Base-by-base conservation (phyloP, 1,140 invertebrate species). In the Scaptomyza montana region DNA sequence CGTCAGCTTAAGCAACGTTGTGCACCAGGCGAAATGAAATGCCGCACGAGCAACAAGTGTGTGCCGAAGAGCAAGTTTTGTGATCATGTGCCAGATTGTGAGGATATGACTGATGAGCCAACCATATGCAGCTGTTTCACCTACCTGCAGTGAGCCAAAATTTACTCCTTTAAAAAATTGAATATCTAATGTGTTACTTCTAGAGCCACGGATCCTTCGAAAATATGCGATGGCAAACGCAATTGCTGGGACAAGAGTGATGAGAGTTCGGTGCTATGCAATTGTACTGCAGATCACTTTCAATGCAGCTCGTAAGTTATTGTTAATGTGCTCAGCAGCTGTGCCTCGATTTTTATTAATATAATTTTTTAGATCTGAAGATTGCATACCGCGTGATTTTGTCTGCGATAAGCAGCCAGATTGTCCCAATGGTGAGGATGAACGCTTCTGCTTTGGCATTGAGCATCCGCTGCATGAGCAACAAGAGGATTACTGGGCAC, bases 201-300 rank as follows among this genome's bases (percentile, higher is more conserved):
- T 16, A 92, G 91, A 53, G 89, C 95, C 10, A 94, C 95, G 0
- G 90, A 93, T 70, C 94, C 95, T 7, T 92, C 93, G 4, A 93
- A 94, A 61, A 92, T 97, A 30, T 98, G 97, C 89, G 96, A 98
- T 91, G 96, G 96, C 7, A 93, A 95, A 5, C 92, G 95, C 25
- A 95, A 98, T 87, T 98, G 97, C 85, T 92, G 93, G 47, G 97
- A 98, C 86, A 95, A 95, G 78, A 94, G 93, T 30, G 97, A 98
- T 89, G 97, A 98, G 91, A 93, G 94, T 64, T 93, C 94, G 0
- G 86, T 92, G 36, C 91, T 93, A 5, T 97, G 96, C 77, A 92
- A 92, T 13, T 96, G 96, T 87, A 93, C 92, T 12, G 89, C 90
- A 1, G 75, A 87, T 6, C 93, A 91, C 43, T 94, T 93, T 49